Percentiles rank a stretch among this genome's conserved stretches.
phyloP scores from a whole-genome alignment of 2,797 vertebrate species.

The Hipposideros larvatus region DNA sequence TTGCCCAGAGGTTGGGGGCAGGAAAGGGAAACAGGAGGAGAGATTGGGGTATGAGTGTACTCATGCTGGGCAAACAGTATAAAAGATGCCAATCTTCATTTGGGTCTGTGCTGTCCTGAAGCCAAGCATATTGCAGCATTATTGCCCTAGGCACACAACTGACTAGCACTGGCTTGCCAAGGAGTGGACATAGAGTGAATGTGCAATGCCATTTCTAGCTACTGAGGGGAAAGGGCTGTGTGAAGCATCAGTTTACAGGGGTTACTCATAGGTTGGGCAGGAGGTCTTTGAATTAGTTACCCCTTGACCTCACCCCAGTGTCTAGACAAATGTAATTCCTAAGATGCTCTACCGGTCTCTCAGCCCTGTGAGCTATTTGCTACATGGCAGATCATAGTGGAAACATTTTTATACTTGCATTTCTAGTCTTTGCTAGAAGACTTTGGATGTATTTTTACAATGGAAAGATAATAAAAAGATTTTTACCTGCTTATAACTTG shows the following conservation, averaged over 20 bases:
- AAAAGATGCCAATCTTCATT: constrained; percentile 10
- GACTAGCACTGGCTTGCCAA: constrained; percentile 73
- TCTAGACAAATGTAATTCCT: constrained; percentile 73
- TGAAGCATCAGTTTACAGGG: constrained; percentile 35
- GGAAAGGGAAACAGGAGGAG: neutral
- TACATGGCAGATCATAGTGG: constrained; percentile 75
- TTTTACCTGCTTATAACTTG: constrained; percentile 79
- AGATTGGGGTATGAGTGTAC: neutral
- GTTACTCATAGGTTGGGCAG: neutral
- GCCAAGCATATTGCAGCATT: constrained; percentile 45
- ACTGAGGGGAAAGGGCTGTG: constrained; percentile 69
- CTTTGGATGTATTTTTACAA: constrained; percentile 76
- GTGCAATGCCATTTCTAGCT: constrained; percentile 59
- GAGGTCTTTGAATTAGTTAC: constrained; percentile 3
- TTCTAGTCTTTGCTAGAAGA: constrained; percentile 74
- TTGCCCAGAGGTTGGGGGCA: neutral
- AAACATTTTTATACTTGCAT: constrained; percentile 78
- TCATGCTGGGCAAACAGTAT: neutral
- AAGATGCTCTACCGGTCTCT: constrained; percentile 67
- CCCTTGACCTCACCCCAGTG: neutral
- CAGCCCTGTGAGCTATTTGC: constrained; percentile 73
- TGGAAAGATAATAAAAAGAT: constrained; percentile 60
- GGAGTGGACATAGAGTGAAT: neutral
- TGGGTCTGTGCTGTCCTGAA: constrained; percentile 26
- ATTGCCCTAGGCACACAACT: constrained; percentile 71